Evolutionary conservation across 2,113 vertebrate genomes (phyloP).

Genomic region (Jaculus jaculus): DNA sequence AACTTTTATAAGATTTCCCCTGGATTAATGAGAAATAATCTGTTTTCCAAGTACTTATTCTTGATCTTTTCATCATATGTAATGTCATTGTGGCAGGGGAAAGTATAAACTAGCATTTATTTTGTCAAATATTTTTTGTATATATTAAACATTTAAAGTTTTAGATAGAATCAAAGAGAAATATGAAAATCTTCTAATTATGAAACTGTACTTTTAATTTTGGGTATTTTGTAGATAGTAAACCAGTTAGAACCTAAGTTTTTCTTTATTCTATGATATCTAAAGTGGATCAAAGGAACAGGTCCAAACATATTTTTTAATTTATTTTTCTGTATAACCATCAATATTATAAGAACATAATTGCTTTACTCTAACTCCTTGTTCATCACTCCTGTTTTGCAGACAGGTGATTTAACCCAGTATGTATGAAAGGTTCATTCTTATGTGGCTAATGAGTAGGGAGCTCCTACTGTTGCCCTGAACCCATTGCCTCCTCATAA

Average conservation of each 20-base stretch:
- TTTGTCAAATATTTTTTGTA: constrained; percentile 33
- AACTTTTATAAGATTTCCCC: constrained; percentile 33
- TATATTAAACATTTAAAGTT: constrained; percentile 47
- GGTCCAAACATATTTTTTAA: background rate
- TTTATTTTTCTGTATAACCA: background rate
- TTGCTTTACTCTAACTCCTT: background rate
- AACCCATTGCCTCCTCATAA: background rate
- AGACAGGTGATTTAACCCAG: background rate
- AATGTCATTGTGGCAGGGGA: constrained; percentile 39
- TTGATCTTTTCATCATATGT: constrained; percentile 53
- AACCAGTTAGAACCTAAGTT: background rate
- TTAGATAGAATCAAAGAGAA: background rate
- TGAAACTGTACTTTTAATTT: background rate
- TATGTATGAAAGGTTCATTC: background rate
- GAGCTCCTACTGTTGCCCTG: background rate
- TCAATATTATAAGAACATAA: background rate
- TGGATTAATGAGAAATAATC: constrained; percentile 19
- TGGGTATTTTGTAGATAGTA: background rate
- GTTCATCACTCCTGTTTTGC: background rate
- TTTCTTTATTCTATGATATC: background rate
- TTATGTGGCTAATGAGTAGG: background rate
- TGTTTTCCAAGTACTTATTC: constrained; percentile 44
- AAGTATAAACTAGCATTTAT: constrained; percentile 33
- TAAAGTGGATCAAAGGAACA: constrained; percentile 33
- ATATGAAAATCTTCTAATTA: background rate